These are phyloP conservation scores for Chrysaora quinquecirrha DNA, from an alignment of 30 jellyfish, hydroid and myxozoan species.

Conservation along the genomic window DNA sequence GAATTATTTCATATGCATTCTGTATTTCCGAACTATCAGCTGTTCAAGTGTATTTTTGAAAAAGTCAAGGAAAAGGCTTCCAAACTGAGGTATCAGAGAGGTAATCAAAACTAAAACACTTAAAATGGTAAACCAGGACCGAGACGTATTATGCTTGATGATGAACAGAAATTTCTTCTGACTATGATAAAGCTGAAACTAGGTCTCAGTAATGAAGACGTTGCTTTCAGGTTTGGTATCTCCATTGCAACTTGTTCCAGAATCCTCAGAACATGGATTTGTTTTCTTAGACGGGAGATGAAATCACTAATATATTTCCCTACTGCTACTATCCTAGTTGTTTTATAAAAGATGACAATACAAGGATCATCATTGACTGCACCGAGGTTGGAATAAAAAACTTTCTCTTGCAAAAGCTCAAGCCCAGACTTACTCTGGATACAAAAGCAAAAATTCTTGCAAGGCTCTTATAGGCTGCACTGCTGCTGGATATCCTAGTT, in stretches of 20 bases:
- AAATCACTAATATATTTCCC: too few relatives aligned
- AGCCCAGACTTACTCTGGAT: constrained; percentile 38
- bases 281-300: too few relatives aligned
- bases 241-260: constrained; percentile 25
- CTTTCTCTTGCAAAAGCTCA: constrained; percentile 35
- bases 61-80: constrained; percentile 20
- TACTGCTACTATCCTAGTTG: too few relatives aligned
- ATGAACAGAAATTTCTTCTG: constrained; percentile 3
- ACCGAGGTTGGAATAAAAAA: too few relatives aligned
- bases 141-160: background rate
- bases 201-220: constrained; percentile 33
- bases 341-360: too few relatives aligned
- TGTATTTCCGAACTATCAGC: background rate
- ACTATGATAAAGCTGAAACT: constrained; percentile 9
- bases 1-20: background rate
- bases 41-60: constrained; percentile 23
- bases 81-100: constrained; percentile 16
- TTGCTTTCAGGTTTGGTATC: constrained; percentile 43
- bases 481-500: constrained; percentile 23
- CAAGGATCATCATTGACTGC: too few relatives aligned
- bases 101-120: constrained; percentile 10
- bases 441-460: constrained; percentile 24
- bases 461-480: constrained; percentile 38
- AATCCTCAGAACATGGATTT: too few relatives aligned
- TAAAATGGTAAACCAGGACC: background rate